Base-by-base conservation (phyloP, 2,797 vertebrate species). In the Hoplostethus mediterraneus region DNA sequence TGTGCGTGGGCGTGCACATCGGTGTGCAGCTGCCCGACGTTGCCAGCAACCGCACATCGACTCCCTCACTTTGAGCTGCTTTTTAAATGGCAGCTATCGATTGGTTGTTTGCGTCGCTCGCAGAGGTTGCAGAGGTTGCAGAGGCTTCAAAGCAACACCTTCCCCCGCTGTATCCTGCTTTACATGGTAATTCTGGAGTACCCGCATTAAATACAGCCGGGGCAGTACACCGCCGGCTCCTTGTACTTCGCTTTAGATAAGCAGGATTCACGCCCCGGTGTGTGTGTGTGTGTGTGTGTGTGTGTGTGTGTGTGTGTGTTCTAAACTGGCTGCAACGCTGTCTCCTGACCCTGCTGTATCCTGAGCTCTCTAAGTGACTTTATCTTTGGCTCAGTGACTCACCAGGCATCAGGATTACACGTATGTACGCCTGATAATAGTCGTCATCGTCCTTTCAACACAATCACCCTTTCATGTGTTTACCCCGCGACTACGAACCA, bases 41-140 rank as follows among this genome's bases (percentile, higher is more conserved):
- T 81, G 87, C 79, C 81, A 81, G 81, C 75, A 59, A 5, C 75
- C 63, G 60, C 63, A 63, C 84, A 73, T 84, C 73, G 69, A 75
- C 71, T 76, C 84, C 74, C 79, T 89, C 84, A 76, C 79, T 85
- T 71, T 82, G 83, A 90, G 81, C 82, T 64, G 81, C 87, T 80
- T 90, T 90, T 87, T 90, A 91, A 88, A 87, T 88, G 92, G 90
- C 91, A 90, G 89, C 79, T 84, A 89, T 90, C 67, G 85, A 92
- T 90, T 53, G 76, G 74, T 67, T 86, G 83, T 87, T 83, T 80
- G 86, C 87, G 86, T 85, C 85, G 79, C 63, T 21, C 21, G 21
- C 21, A 21, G 21, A 21, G 21, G 21, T 21, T 80, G 21, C 21
- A 21, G 21, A 21, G 21, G 21, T 21, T 80, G 81, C 70, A 56